Conservation (phyloP, 2,113 vertebrate genomes). For the Polypterus bichir region DNA sequence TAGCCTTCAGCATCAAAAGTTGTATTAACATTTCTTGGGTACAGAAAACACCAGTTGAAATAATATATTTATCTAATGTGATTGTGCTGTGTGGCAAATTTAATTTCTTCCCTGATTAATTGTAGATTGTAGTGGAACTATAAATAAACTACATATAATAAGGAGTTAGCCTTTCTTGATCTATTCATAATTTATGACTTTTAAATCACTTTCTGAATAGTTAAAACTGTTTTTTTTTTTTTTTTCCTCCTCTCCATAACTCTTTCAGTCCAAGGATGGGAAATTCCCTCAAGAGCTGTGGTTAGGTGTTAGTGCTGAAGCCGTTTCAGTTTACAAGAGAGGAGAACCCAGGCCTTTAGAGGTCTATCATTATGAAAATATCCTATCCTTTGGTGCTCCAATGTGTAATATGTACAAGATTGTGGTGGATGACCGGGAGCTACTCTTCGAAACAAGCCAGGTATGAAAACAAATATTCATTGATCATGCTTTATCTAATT, state of each 20-base stretch:
- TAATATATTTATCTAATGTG: too few species aligned
- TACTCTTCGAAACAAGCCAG: conserved; percentile 84
- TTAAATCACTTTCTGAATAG: background rate
- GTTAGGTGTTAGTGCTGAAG: conserved; percentile 79
- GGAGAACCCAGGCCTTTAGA: conserved; percentile 80
- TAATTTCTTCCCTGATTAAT: too few species aligned
- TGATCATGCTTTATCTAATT: accelerated
- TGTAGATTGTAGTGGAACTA: too few species aligned
- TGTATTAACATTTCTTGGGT: too few species aligned
- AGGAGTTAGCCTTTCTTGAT: too few species aligned
- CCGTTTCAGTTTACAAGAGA: conserved; percentile 86
- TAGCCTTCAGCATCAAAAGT: too few species aligned
- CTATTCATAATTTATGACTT: background rate
- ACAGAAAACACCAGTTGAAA: too few species aligned
- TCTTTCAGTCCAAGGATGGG: conserved; percentile 65
- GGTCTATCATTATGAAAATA: conserved; percentile 84
- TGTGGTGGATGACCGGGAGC: conserved; percentile 76
- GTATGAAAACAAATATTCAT: conserved; percentile 34
- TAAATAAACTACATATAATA: too few species aligned
- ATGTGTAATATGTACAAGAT: conserved; percentile 86
- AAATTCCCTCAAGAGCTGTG: conserved; percentile 80
- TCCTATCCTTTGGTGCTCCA: conserved; percentile 87
- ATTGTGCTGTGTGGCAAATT: too few species aligned
- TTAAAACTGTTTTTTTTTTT: conserved; percentile 4
- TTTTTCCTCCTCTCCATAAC: conserved; percentile 1